Percentiles rank a stretch among this genome's conserved stretches.
phyloP scores from a whole-genome alignment of 2,113 vertebrate genomes.

The Haemorhous mexicanus region DNA sequence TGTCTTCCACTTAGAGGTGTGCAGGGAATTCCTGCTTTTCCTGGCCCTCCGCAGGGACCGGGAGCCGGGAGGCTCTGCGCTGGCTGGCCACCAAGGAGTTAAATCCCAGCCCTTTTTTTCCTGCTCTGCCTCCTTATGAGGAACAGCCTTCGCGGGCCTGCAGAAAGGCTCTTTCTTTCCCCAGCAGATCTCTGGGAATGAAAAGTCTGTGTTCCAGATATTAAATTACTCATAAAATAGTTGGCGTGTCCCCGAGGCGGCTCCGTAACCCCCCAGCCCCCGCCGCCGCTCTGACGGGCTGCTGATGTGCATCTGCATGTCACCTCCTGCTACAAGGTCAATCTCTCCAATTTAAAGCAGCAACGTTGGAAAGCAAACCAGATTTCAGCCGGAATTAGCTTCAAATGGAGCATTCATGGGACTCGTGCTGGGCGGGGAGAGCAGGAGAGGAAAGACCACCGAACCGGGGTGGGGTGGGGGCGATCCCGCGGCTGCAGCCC shows the following conservation, averaged over 20 bases:
- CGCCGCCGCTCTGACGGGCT: neutral
- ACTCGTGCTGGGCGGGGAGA: neutral
- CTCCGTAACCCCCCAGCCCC: neutral
- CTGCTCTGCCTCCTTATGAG: slow-evolving; percentile 47
- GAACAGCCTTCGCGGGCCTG: slow-evolving; percentile 52
- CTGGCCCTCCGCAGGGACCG: neutral
- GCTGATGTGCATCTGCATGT: slow-evolving; percentile 53
- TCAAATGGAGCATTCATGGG: slow-evolving; percentile 27
- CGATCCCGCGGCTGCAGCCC: neutral
- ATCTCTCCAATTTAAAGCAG: slow-evolving; percentile 48
- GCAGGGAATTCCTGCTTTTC: neutral
- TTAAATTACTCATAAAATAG: slow-evolving; percentile 83
- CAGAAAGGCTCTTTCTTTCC: slow-evolving; percentile 54
- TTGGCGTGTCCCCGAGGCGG: slow-evolving; percentile 66
- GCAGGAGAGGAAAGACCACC: neutral
- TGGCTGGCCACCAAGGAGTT: slow-evolving; percentile 26
- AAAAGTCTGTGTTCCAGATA: slow-evolving; percentile 75
- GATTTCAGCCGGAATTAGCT: slow-evolving; percentile 53
- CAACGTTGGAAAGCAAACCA: slow-evolving; percentile 27
- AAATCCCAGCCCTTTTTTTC: slow-evolving; percentile 7
- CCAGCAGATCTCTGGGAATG: slow-evolving; percentile 65
- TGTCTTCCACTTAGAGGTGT: neutral
- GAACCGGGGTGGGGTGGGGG: neutral
- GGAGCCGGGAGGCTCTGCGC: neutral
- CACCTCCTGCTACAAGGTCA: slow-evolving; percentile 67